phyloP scores from a whole-genome alignment of 2,797 vertebrate species.

The Sebastes nivosus region DNA sequence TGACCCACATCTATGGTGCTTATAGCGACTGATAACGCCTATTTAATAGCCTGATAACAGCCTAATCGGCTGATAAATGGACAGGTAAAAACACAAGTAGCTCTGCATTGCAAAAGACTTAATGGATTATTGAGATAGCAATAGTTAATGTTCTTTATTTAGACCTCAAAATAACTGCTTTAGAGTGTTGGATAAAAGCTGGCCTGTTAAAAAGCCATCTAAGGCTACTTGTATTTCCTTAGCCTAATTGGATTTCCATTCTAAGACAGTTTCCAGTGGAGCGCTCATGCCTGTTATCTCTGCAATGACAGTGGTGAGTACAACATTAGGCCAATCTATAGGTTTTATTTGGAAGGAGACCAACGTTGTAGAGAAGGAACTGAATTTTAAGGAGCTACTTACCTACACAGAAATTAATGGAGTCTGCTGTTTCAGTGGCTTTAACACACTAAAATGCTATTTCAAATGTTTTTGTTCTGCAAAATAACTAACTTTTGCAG shows the following conservation, averaged over 20 bases:
- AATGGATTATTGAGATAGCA: neutral
- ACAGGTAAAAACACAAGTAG: neutral
- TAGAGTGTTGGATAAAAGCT: neutral
- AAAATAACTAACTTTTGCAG: conserved; percentile 2
- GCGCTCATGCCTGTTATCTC: neutral
- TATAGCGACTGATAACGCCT: too few species aligned
- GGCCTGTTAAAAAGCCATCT: conserved; percentile 10
- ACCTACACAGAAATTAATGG: neutral
- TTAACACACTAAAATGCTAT: neutral
- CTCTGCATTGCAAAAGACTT: neutral
- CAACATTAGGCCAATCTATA: neutral
- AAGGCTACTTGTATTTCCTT: neutral
- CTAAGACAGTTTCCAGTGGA: neutral
- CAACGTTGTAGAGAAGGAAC: neutral
- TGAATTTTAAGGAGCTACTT: neutral
- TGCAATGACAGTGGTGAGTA: neutral
- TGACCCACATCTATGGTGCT: too few species aligned
- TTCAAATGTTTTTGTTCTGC: neutral
- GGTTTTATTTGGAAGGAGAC: neutral
- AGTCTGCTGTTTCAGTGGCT: neutral
- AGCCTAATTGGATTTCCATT: neutral
- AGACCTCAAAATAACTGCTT: neutral
- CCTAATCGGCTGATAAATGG: neutral
- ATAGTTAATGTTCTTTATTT: neutral
- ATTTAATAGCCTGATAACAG: too few species aligned